Conservation (phyloP, 92 coral and sea anemone genomes). For the Siderastrea siderea region DNA sequence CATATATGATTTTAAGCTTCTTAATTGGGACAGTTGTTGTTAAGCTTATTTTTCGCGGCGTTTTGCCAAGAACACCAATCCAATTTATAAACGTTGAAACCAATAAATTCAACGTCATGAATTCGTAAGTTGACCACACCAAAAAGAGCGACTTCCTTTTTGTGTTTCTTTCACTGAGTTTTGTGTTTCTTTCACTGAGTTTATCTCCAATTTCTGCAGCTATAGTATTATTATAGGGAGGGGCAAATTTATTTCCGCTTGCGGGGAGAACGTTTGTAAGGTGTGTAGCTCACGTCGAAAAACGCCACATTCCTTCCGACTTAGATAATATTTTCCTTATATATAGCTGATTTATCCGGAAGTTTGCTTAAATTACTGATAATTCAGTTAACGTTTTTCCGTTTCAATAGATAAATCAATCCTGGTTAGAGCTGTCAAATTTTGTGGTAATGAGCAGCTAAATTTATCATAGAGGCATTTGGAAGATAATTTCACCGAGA, state of each 20-base stretch:
- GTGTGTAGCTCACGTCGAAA: not conserved
- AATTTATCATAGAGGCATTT: not conserved
- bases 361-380: not conserved
- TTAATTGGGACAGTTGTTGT: not conserved
- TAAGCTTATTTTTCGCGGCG: not conserved
- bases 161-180: not conserved
- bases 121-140: not conserved
- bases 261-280: not conserved
- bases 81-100: not conserved
- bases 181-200: not conserved
- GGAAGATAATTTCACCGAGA: not conserved
- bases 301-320: not conserved
- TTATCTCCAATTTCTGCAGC: not conserved
- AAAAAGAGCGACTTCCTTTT: not conserved
- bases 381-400: constrained; percentile 14
- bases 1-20: not conserved
- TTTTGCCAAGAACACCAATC: not conserved
- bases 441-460: not conserved
- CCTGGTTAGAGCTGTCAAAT: constrained; percentile 11
- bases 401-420: not conserved
- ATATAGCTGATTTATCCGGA: constrained; percentile 23
- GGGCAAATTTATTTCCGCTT: not conserved
- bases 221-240: not conserved
- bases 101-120: not conserved
- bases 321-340: not conserved